Conservation (phyloP, 2,888 invertebrate species). For the Cerastis leucographa region DNA sequence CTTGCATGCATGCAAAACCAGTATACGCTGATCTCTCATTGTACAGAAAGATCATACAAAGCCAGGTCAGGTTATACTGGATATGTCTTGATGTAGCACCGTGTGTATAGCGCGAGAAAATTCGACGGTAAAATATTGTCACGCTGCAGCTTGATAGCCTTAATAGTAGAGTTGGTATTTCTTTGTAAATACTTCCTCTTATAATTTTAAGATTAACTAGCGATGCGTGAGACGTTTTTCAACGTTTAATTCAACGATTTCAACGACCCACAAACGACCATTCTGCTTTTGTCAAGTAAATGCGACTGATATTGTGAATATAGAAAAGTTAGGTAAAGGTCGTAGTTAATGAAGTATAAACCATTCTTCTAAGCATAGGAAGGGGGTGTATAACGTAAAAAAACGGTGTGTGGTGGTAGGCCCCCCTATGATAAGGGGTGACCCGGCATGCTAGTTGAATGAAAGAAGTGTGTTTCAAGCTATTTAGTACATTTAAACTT, state of each 20-base stretch:
- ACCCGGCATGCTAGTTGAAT: not conserved
- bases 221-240: not conserved
- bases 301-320: slow-evolving; percentile 62
- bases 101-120: not conserved
- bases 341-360: slow-evolving; percentile 16
- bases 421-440: slow-evolving; percentile 41
- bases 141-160: not conserved
- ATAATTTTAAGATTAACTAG: slow-evolving; percentile 21
- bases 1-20: too few relatives aligned
- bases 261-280: slow-evolving; percentile 32
- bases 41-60: too few relatives aligned
- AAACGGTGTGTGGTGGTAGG: not conserved
- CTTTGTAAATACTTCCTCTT: slow-evolving; percentile 43
- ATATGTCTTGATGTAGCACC: too few relatives aligned
- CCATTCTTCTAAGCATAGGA: slow-evolving; percentile 3
- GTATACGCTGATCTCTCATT: too few relatives aligned
- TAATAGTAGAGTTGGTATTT: slow-evolving; percentile 19
- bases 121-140: not conserved
- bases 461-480: slow-evolving; percentile 22
- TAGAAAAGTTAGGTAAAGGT: slow-evolving; percentile 43
- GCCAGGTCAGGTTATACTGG: too few relatives aligned
- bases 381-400: not conserved
- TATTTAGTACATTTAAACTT: slow-evolving; percentile 26
- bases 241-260: slow-evolving; percentile 11
- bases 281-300: slow-evolving; percentile 45